Evolutionary conservation across 2,888 invertebrate genomes (phyloP), one percentile per base, ranked within the genome.

Genomic region (Calephelis perditalis): DNA sequence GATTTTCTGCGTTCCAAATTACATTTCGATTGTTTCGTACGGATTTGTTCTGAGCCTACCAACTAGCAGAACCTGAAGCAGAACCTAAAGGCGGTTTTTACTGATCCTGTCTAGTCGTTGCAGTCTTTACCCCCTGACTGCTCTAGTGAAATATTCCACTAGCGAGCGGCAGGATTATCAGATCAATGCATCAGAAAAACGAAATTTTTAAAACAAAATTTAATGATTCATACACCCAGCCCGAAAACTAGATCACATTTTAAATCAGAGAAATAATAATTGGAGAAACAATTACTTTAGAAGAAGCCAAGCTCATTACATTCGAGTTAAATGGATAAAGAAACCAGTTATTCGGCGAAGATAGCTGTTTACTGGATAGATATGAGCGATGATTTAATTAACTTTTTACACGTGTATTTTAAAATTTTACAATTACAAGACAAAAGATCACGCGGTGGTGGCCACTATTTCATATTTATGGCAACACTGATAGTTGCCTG

Each of bases 261-360:
- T 8, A 47, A 47, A 47, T n/a, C 47, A 8, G 40, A 40, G 40
- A 40, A 15, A 47, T 15, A 47, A 15, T 47, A 47, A 47, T 15
- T 15, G 47, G 15, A 47, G 47, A 47, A 47, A 47, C 47, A 47
- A 47, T 47, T 47, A 47, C 10, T 7, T 47, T 47, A 47, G 12
- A 47, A 47, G 15, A 47, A 15, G 12, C 40, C 8, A 15, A 15
- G n/a, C 47, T 47, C 47, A 47, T 47, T 47, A 47, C 12, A 7
- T 47, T 15, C 9, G 8, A 15, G 47, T 47, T 47, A 47, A 8
- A 15, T 40, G 40, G 40, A 15, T 47, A 12, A 15, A 47, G 26
- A 47, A 47, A 47, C 47, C 49, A 49, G 49, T 49, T 15, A 49
- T 7, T 26, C 49, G 26, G 10, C 26, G 49, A 26, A 49, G 49